Conservation (phyloP, 2,888 invertebrate species). For the Unio pictorum region DNA sequence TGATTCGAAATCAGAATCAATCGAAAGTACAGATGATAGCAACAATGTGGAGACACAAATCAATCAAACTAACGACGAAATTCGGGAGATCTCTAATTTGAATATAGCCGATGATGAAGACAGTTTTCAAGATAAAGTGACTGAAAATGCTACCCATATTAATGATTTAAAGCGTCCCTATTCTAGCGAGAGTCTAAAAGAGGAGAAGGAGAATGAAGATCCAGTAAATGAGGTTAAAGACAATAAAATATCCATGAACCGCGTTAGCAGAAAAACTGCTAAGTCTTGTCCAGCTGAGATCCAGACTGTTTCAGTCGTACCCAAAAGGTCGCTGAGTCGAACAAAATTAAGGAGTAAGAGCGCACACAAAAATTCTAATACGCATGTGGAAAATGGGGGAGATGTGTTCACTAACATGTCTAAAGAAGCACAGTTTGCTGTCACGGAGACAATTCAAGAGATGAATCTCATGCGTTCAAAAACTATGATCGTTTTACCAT, state of each 20-base stretch:
- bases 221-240: constrained; percentile 5
- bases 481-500: background rate
- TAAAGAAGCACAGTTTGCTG: constrained; percentile 54
- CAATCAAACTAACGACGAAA: too few species aligned
- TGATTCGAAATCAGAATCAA: too few species aligned
- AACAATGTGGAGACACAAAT: too few species aligned
- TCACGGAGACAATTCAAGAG: constrained; percentile 54
- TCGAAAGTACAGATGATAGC: too few species aligned
- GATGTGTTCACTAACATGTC: constrained; percentile 56
- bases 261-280: constrained; percentile 38
- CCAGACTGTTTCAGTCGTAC: constrained; percentile 16
- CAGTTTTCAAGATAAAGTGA: constrained; percentile 1
- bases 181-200: too few species aligned
- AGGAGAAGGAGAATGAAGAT: background rate
- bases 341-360: constrained; percentile 27
- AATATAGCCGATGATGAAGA: constrained; percentile 6
- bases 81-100: background rate
- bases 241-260: constrained; percentile 38
- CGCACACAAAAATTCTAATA: constrained; percentile 28
- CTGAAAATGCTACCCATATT: constrained; percentile 3
- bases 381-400: constrained; percentile 10
- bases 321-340: constrained; percentile 9
- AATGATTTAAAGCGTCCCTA: background rate
- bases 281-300: constrained; percentile 47
- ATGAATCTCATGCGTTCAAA: constrained; percentile 26